These are phyloP conservation scores for Drosophila elegans DNA, from an alignment of 1,140 invertebrate genomes.

Conservation along the genomic window DNA sequence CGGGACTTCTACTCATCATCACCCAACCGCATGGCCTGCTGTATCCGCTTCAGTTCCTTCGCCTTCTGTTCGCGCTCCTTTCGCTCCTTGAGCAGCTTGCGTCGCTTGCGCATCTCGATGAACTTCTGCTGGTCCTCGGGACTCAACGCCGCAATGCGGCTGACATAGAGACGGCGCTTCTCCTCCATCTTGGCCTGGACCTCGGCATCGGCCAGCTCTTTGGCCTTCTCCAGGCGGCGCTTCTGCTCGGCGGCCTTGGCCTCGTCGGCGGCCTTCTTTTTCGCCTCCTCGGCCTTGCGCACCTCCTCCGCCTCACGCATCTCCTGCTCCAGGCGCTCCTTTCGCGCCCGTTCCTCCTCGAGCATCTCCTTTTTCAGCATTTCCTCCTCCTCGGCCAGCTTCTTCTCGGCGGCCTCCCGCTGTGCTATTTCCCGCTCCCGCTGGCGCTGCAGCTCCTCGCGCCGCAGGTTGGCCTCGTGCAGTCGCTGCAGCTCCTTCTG, in stretches of 20 bases:
- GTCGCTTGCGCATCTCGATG: constrained; percentile 74
- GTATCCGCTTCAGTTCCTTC: constrained; percentile 71
- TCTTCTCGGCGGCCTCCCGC: constrained; percentile 53
- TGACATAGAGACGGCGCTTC: constrained; percentile 57
- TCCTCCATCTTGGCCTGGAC: constrained; percentile 40
- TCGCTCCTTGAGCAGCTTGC: constrained; percentile 66
- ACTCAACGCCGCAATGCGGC: constrained; percentile 55
- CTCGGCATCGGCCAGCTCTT: constrained; percentile 53
- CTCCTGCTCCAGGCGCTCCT: constrained; percentile 52
- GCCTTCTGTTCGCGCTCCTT: constrained; percentile 42
- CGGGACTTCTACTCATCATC: constrained; percentile 54
- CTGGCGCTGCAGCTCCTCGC: constrained; percentile 55
- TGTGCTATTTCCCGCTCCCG: constrained; percentile 62
- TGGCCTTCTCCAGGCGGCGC: constrained; percentile 57
- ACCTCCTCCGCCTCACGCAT: constrained; percentile 56
- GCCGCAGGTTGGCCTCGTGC: constrained; percentile 63
- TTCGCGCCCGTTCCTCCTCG: constrained; percentile 60
- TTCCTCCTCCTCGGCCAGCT: constrained; percentile 66
- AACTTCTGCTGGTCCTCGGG: constrained; percentile 72
- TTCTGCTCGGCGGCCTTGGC: constrained; percentile 49
- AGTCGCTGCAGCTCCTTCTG: constrained; percentile 64
- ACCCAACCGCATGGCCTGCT: constrained; percentile 67
- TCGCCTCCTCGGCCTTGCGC: constrained; percentile 55
- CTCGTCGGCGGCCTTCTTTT: constrained; percentile 44
- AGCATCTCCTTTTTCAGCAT: constrained; percentile 52